A percentile compares a stretch with the other conserved stretches of the same genome.
phyloP scores from a whole-genome alignment of 92 coral and sea anemone species.

The Zoanthus solanderi region DNA sequence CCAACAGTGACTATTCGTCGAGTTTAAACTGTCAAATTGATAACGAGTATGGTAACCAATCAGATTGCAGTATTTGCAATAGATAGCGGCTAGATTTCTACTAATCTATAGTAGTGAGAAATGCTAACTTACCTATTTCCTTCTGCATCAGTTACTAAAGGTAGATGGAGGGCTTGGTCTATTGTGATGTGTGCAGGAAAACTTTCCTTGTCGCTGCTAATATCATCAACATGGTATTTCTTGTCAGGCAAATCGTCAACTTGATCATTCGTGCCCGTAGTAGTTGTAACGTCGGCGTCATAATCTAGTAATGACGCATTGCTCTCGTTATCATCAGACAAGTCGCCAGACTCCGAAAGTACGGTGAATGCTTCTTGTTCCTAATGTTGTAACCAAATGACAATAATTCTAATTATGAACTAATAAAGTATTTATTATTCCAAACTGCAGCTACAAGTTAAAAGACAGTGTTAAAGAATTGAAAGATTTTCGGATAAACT shows the following conservation, averaged over 20 bases:
- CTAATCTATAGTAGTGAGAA: not conserved
- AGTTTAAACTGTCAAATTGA: no score
- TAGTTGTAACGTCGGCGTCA: constrained; percentile 30
- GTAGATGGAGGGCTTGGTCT: constrained; percentile 92
- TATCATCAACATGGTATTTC: constrained; percentile 4
- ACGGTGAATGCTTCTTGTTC: constrained; percentile 1
- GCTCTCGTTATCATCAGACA: constrained; percentile 11
- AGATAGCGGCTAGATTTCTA: no score
- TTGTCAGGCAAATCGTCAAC: constrained; percentile 8
- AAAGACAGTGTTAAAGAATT: not conserved
- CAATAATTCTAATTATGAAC: not conserved
- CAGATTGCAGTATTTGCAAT: no score
- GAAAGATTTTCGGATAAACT: not conserved
- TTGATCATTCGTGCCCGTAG: not conserved
- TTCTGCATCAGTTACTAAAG: constrained; percentile 64
- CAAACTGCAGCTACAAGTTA: not conserved
- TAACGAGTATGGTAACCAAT: no score
- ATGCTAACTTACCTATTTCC: constrained; percentile 72
- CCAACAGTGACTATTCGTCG: no score
- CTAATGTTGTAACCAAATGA: not conserved
- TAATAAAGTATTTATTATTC: not conserved
- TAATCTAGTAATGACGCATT: constrained; percentile 6
- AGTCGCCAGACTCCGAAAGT: constrained; percentile 32
- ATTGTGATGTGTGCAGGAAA: constrained; percentile 91
- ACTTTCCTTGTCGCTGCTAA: constrained; percentile 62